Percentiles rank a stretch among this genome's conserved stretches.
phyloP scores from a whole-genome alignment of 2,888 invertebrate genomes.

The Tipula helvola region DNA sequence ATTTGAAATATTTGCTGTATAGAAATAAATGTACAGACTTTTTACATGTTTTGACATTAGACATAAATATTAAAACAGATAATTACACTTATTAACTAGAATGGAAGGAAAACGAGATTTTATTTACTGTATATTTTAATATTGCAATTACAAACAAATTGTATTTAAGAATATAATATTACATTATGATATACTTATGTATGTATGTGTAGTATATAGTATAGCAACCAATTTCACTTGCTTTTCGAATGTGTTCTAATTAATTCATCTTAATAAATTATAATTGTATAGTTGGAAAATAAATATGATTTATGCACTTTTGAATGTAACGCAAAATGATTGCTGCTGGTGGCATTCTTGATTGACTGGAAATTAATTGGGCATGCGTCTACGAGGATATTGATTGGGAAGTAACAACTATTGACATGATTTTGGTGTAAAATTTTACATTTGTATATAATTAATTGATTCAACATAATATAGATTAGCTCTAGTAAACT shows the following conservation, averaged over 20 bases:
- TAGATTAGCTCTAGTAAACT: too few relatives aligned
- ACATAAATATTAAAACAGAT: neutral
- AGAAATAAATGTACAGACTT: neutral
- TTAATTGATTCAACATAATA: too few relatives aligned
- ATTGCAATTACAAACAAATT: neutral
- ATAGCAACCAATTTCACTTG: neutral
- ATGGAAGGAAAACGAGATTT: neutral
- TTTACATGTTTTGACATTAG: neutral
- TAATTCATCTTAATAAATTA: neutral
- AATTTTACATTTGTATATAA: too few relatives aligned
- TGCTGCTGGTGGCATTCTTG: neutral
- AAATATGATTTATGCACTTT: neutral
- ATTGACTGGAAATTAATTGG: neutral
- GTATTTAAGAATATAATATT: neutral
- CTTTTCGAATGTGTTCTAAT: neutral
- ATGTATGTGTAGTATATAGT: neutral
- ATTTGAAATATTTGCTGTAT: neutral
- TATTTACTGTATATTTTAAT: neutral
- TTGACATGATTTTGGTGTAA: too few relatives aligned
- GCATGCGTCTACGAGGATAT: neutral
- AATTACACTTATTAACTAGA: neutral
- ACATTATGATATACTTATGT: neutral
- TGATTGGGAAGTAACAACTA: neutral
- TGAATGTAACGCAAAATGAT: neutral
- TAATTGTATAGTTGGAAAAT: neutral